phyloP scores from a whole-genome alignment of 1,140 invertebrate species.

The Capitella teleta region DNA sequence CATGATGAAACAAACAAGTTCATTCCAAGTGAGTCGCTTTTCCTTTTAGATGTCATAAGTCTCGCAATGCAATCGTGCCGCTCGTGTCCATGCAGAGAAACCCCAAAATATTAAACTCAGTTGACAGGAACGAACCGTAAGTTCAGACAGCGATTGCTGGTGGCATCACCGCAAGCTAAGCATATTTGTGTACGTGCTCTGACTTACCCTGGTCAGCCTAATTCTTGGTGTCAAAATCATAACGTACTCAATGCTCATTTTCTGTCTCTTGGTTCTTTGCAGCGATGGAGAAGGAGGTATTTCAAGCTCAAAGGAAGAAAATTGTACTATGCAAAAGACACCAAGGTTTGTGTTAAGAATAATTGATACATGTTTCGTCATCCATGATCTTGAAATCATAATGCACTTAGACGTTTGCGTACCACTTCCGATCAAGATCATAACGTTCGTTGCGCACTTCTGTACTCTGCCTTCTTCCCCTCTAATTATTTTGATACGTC shows the following conservation, averaged over 20 bases:
- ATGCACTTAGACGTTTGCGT: too few species aligned
- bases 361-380: background rate
- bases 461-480: too few species aligned
- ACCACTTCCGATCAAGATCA: too few species aligned
- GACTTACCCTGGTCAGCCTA: background rate
- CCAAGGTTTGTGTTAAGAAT: conserved; percentile 51
- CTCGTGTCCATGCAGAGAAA: background rate
- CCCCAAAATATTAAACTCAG: too few species aligned
- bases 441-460: too few species aligned
- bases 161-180: background rate
- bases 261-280: conserved; percentile 1
- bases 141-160: background rate
- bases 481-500: too few species aligned
- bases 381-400: too few species aligned
- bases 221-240: background rate
- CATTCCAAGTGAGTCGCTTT: background rate
- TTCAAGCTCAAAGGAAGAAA: conserved; percentile 63
- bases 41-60: background rate
- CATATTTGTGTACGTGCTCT: background rate
- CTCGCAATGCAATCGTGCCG: background rate
- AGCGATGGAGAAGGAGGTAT: conserved; percentile 62
- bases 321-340: conserved; percentile 67
- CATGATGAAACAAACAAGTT: background rate
- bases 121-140: background rate
- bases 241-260: background rate